Evolutionary conservation across 2,797 vertebrate genomes (phyloP).

Genomic region (Leptodactylus fallax): DNA sequence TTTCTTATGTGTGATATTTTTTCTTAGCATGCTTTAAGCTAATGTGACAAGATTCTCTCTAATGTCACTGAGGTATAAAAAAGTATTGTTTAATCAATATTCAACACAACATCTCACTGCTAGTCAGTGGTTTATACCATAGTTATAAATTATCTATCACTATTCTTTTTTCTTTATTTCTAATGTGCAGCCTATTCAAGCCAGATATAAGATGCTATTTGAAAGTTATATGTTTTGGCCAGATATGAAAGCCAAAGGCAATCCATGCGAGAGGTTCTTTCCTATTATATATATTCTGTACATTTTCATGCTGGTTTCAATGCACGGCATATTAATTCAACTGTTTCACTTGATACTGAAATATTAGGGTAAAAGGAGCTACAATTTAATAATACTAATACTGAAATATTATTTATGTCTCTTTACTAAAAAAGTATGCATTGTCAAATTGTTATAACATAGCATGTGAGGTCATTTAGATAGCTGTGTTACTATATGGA

Average conservation of each 20-base stretch:
- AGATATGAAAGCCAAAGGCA: conserved; percentile 23
- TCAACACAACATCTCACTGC: conserved; percentile 29
- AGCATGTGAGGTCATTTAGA: neutral
- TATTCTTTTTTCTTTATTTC: conserved; percentile 23
- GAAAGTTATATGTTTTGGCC: conserved; percentile 7
- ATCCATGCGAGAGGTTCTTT: neutral
- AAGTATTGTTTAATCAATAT: conserved; percentile 53
- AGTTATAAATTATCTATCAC: conserved; percentile 51
- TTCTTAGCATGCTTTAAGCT: conserved; percentile 44
- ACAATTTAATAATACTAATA: neutral
- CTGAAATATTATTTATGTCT: neutral
- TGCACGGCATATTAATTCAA: conserved; percentile 17
- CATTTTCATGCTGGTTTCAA: conserved; percentile 6
- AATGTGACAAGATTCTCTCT: conserved; percentile 44
- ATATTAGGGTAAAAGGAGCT: neutral
- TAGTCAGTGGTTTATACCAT: conserved; percentile 24
- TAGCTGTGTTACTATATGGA: neutral
- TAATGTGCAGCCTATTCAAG: conserved; percentile 21
- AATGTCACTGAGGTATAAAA: conserved; percentile 44
- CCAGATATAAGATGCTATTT: neutral
- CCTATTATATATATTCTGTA: conserved; percentile 16
- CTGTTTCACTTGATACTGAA: neutral
- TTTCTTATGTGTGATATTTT: conserved; percentile 51
- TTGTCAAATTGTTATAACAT: neutral
- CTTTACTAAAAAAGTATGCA: neutral